Evolutionary conservation across 2,797 vertebrate species (phyloP), one percentile per base, ranked within the genome.

Genomic region (Chelidonichthys spinosus): DNA sequence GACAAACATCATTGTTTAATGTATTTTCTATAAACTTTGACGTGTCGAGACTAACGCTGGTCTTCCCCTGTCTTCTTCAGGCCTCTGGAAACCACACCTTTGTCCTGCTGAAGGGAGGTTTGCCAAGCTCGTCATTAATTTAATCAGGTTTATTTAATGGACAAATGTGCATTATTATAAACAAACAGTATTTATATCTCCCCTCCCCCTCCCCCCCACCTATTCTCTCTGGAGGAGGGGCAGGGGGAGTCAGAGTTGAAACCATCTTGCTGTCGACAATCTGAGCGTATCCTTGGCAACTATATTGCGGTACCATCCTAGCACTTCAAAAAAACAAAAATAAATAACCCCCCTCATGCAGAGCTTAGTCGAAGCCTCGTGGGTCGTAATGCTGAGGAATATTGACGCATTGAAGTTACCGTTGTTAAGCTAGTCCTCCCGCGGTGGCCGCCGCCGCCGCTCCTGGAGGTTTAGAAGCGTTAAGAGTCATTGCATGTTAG

Each of bases 71-170:
- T 78, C 62, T 65, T 64, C 75, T 65, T 33, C 79, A 95, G 93
- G 89, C 77, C 73, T 89, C 88, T 82, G 90, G 89, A 85, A 92
- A 89, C 89, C 91, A 87, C 87, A 91, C 90, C 90, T 92, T 85
- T 81, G 74, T 93, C 89, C 89, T 91, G 75, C 88, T 91, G 90
- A 92, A 91, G 92, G 88, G 90, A 93, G 91, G 88, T 90, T 89
- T 87, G 76, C 90, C 79, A 81, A 91, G 90, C 79, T 90, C 88
- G 72, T 82, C 82, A 49, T 90, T 93, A 92, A 93, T 93, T 94
- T 94, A 92, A 91, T 92, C 92, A 89, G 88, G 90, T 94, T 94
- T 91, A 93, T 94, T 94, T 94, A 93, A 95, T 91, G 91, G 90
- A 94, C 92, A 93, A 78, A 88, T 93, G 87, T 93, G 90, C 89